Evolutionary conservation across 2,113 vertebrate genomes (phyloP), one percentile per base, ranked within the genome.

Genomic region (Laterallus jamaicensis): DNA sequence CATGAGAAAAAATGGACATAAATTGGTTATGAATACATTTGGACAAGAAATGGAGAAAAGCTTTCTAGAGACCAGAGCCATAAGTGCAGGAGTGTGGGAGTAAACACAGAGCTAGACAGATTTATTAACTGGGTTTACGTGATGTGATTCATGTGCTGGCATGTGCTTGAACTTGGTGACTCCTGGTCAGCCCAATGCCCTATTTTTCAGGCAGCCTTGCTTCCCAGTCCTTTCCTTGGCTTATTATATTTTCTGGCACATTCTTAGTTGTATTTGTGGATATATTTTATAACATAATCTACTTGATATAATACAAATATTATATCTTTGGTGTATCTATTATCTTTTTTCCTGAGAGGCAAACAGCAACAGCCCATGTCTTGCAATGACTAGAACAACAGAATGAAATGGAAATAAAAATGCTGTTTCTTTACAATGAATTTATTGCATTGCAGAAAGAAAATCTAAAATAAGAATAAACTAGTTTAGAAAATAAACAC

Each of bases 181-280:
- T 93, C 69, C 73, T 92, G 60, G 32, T 84, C 80, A 92, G 32
- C 15, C 52, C 29, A 60, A 6, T 67, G 40, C 64, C 24, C 44
- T 50, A 15, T 90, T 92, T 93, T 92, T 92, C 88, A 95, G 67
- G 55, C 59, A 94, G 15, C 42, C 37, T 93, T 82, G 6, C 70
- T 91, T 54, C 66, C 24, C 32, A 80, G 42, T 68, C 35, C 32
- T 62, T 59, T 80, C 12, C 47, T 88, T 81, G 50, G 17, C 12
- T 84, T 69, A n/a, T n/a, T 89, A 1, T 18, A 29, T 83, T 93
- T 92, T 68, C 70, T 89, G 39, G 39, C 29, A 69, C 26, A 58
- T 79, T 76, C 22, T 62, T 10, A 0, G 13, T 42, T 92, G 28
- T 67, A 76, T 15, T 44, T 49, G 28, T 75, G 44, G n/a, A 47